A percentile compares a stretch with the other conserved stretches of the same genome.
Conservation (phyloP, 1,140 invertebrate species). For the Drosophila novamexicana region DNA sequence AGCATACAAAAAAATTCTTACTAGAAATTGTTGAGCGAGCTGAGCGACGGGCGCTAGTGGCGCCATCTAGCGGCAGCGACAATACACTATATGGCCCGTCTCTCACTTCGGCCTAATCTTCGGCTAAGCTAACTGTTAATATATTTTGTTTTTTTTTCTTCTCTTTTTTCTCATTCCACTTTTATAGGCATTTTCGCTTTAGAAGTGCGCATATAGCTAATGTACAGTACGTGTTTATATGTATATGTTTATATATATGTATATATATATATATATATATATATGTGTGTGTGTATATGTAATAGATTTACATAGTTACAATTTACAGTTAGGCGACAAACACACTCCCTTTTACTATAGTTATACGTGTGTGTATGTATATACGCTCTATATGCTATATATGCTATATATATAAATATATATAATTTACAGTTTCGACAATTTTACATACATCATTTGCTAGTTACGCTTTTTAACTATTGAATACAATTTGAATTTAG, state of each 20-base stretch:
- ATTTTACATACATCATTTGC: slow-evolving; percentile 35
- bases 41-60: slow-evolving; percentile 1
- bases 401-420: slow-evolving; percentile 4
- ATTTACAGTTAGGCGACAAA: slow-evolving; percentile 51
- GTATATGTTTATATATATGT: slow-evolving; percentile 22
- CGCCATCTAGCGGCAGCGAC: slow-evolving; percentile 17
- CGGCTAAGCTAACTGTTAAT: slow-evolving; percentile 16
- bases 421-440: slow-evolving; percentile 25
- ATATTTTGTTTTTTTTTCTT: slow-evolving; percentile 6
- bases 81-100: background rate
- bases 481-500: slow-evolving; percentile 57
- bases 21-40: slow-evolving; percentile 53
- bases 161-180: background rate
- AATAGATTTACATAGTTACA: slow-evolving; percentile 58
- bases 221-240: slow-evolving; percentile 35
- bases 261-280: slow-evolving; percentile 1
- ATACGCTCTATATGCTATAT: slow-evolving; percentile 1
- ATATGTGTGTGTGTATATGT: slow-evolving; percentile 25
- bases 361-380: slow-evolving; percentile 7
- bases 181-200: slow-evolving; percentile 37
- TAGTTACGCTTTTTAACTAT: slow-evolving; percentile 22
- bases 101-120: background rate
- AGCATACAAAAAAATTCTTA: slow-evolving; percentile 62
- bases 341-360: slow-evolving; percentile 25
- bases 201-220: slow-evolving; percentile 60